phyloP scores from a whole-genome alignment of 2,797 vertebrate genomes.

The Eutrigla gurnardus region DNA sequence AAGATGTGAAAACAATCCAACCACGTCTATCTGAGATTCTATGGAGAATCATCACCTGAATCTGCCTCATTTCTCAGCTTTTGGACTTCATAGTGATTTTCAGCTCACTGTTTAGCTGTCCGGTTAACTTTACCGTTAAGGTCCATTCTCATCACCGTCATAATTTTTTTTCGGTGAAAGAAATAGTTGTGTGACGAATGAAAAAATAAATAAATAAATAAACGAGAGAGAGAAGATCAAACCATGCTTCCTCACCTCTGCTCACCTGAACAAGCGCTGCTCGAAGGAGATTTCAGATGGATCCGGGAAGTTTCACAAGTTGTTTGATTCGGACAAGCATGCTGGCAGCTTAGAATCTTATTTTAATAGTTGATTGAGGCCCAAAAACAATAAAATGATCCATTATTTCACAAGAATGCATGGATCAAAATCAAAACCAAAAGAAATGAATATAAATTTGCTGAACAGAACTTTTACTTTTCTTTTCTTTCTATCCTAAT shows the following conservation, averaged over 20 bases:
- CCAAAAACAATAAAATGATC: too few species aligned
- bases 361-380: too few species aligned
- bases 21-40: background rate
- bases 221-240: background rate
- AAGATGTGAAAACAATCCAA: background rate
- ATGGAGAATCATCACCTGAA: background rate
- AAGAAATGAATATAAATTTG: too few species aligned
- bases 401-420: too few species aligned
- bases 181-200: background rate
- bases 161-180: background rate
- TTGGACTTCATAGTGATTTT: background rate
- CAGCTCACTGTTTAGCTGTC: slow-evolving; percentile 7
- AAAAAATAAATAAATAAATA: background rate
- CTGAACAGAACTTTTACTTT: too few species aligned
- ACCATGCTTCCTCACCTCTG: background rate
- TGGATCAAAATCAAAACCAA: too few species aligned
- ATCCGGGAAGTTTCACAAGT: background rate
- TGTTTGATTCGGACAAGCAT: too few species aligned
- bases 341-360: too few species aligned
- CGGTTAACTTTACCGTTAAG: background rate
- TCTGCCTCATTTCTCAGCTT: background rate
- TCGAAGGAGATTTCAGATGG: background rate
- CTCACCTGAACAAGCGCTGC: background rate
- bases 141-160: background rate
- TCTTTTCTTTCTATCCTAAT: too few species aligned